These are phyloP conservation scores for Agrotis puta DNA, from an alignment of 2,888 invertebrate species.

Conservation along the genomic window DNA sequence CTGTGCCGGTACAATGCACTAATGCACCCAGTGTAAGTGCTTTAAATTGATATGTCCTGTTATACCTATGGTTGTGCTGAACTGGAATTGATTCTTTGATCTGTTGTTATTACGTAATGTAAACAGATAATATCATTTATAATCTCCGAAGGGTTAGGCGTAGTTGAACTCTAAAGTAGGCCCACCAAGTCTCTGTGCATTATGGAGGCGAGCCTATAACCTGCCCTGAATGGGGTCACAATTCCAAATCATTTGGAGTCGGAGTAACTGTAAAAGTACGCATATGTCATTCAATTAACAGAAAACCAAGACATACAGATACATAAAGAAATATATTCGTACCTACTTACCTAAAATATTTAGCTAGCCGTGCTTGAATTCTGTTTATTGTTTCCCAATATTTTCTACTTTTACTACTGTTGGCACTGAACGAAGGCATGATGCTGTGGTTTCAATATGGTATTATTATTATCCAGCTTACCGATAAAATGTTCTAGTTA, in stretches of 20 bases:
- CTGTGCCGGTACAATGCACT: slow-evolving; percentile 60
- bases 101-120: neutral
- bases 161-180: neutral
- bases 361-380: neutral
- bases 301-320: neutral
- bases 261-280: too few species aligned
- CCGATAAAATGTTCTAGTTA: neutral
- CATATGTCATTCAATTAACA: neutral
- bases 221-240: too few species aligned
- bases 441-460: neutral
- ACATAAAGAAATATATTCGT: neutral
- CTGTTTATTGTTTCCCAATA: slow-evolving; percentile 46
- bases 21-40: slow-evolving; percentile 64
- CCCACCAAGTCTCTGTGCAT: too few species aligned
- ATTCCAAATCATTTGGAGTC: too few species aligned
- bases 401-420: slow-evolving; percentile 45
- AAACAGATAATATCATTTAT: neutral
- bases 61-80: slow-evolving; percentile 21
- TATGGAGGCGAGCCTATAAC: too few species aligned
- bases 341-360: slow-evolving; percentile 21
- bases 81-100: slow-evolving; percentile 23
- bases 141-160: neutral
- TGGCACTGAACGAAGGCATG: slow-evolving; percentile 18
- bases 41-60: slow-evolving; percentile 64
- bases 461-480: neutral